These are phyloP conservation scores for Buathra laborator DNA, from an alignment of 2,888 invertebrate genomes.

Conservation along the genomic window DNA sequence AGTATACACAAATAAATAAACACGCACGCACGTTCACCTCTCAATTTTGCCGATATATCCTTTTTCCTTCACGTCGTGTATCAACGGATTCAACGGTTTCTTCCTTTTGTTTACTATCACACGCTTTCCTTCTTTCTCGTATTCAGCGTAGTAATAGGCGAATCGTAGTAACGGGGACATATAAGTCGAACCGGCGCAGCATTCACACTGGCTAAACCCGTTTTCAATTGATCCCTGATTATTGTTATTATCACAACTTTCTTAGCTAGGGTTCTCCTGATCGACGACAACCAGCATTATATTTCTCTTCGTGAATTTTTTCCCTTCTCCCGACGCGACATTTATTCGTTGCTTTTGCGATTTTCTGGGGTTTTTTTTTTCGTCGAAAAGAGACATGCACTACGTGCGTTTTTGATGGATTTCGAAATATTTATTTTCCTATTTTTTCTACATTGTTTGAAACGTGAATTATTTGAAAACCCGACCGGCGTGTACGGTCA, in stretches of 20 bases:
- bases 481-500: constrained; percentile 21
- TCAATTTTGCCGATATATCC: constrained; percentile 38
- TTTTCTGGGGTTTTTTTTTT: not conserved
- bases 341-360: not conserved
- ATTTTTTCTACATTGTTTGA: not conserved
- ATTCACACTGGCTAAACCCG: constrained; percentile 28
- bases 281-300: not conserved
- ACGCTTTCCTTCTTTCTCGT: not conserved
- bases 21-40: constrained; percentile 56
- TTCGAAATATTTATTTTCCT: not conserved
- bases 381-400: not conserved
- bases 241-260: constrained; percentile 9
- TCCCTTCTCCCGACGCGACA: not conserved
- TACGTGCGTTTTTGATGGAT: not conserved
- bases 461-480: not conserved
- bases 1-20: constrained; percentile 39
- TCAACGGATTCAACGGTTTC: constrained; percentile 11
- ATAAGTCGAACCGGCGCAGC: constrained; percentile 4
- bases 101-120: constrained; percentile 40
- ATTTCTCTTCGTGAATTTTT: not conserved
- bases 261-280: not conserved
- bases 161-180: constrained; percentile 29
- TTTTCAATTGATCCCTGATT: constrained; percentile 22
- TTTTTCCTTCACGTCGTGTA: constrained; percentile 19
- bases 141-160: constrained; percentile 37